Conservation (phyloP, 2,888 invertebrate genomes). For the Trypoxylon attenuatum region DNA sequence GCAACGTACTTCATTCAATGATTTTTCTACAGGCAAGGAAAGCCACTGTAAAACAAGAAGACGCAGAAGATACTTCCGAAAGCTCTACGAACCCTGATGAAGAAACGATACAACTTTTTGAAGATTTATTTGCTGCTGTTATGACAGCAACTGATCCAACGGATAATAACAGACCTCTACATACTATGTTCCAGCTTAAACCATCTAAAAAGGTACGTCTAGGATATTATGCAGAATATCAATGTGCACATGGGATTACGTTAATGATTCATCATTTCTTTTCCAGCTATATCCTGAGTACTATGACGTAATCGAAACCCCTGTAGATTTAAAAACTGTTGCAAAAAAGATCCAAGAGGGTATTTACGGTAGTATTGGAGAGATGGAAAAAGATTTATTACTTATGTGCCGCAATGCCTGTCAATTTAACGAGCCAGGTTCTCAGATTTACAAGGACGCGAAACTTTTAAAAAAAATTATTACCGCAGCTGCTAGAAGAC, state of each 20-base stretch:
- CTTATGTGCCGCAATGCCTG: conserved; percentile 97
- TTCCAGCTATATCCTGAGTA: conserved; percentile 92
- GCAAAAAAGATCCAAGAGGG: conserved; percentile 92
- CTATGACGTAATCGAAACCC: conserved; percentile 93
- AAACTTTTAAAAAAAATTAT: conserved; percentile 89
- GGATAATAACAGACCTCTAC: conserved; percentile 86
- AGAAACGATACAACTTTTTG: conserved; percentile 85
- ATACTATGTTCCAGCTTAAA: conserved; percentile 91
- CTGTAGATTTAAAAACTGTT: conserved; percentile 95
- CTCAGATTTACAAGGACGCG: conserved; percentile 96
- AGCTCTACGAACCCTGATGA: conserved; percentile 84
- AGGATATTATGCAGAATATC: too few relatives aligned
- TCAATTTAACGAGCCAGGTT: conserved; percentile 96
- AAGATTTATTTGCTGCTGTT: conserved; percentile 91
- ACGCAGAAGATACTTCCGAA: conserved; percentile 83
- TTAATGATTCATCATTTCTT: too few relatives aligned
- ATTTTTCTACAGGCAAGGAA: conserved; percentile 62
- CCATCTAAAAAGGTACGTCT: conserved; percentile 87
- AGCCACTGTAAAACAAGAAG: conserved; percentile 75
- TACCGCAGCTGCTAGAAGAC: conserved; percentile 69
- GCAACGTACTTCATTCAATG: background rate
- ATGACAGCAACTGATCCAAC: conserved; percentile 88
- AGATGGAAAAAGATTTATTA: conserved; percentile 92
- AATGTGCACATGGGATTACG: too few relatives aligned
- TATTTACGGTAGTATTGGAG: conserved; percentile 85